Base-by-base conservation (phyloP, 1,140 invertebrate species). In the Heliconius hermathena region DNA sequence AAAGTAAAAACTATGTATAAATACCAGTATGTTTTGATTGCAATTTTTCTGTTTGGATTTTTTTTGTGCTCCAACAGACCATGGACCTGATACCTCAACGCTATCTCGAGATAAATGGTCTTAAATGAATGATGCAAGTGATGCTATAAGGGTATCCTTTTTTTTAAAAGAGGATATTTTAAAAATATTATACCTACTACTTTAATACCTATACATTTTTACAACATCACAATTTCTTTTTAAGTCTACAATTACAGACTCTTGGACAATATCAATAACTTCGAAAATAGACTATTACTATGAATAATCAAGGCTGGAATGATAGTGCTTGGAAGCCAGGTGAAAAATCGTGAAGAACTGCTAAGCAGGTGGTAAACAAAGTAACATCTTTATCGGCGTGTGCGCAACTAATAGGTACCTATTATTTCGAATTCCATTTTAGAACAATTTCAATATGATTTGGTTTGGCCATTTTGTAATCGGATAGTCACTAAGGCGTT, bases 371-470 rank as follows among this genome's bases (percentile, higher is more conserved):
- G 91, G 84, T 85, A 80, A 86, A 79, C 82, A 79, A 73, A 78
- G 57, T 87, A 84, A 89, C 80, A 82, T 86, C 89, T 91, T 86
- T 83, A 87, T 90, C 72, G 86, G 79, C 89, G 82, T 89, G 90
- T 90, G 90, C 91, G 87, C 79, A 85, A 82, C 88, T 83, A 90
- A 90, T 86, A 52, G 18, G 6, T 36, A 36, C 33, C 18, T 52
- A 79, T 76, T 75, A 77, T 82, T 73, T 66, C 57, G 36, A 70
- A 76, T 41, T 76, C 57, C 36, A 71, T 49, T 76, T 71, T 33
- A 26, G 60, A 76, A 70, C 60, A 70, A 76, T 74, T 78, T 73
- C 49, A 73, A 78, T 73, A 78, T 38, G 66, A 76, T 75, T 41
- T 76, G 74, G 57, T 26, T 66, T 29, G 26, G 26, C 26, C 26